Conservation (phyloP, 2,113 vertebrate genomes). For the Dipodomys merriami region DNA sequence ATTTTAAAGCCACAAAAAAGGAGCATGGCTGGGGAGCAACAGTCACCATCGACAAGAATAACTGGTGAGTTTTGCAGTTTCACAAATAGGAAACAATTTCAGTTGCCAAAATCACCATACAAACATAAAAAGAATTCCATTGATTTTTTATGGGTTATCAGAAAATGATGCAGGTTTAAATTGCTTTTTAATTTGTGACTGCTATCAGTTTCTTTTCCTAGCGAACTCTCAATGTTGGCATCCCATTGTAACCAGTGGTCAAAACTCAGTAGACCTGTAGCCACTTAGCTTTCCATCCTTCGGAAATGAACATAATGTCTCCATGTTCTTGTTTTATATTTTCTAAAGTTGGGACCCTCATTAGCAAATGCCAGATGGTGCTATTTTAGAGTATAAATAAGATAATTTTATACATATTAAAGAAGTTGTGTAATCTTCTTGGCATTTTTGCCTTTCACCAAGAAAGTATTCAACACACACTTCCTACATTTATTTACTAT, state of each 20-base stretch:
- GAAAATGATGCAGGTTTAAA: background rate
- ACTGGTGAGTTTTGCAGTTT: background rate
- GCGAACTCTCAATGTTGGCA: background rate
- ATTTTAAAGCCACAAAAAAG: background rate
- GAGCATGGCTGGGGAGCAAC: background rate
- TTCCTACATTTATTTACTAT: background rate
- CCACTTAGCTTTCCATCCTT: background rate
- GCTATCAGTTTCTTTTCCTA: background rate
- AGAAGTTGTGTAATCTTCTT: background rate
- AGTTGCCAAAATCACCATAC: background rate
- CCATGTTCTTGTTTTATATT: background rate
- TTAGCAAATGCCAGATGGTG: background rate
- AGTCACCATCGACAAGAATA: background rate
- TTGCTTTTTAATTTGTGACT: background rate
- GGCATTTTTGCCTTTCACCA: background rate
- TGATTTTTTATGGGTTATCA: background rate
- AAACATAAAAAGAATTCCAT: background rate
- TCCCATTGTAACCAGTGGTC: background rate
- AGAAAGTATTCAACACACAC: background rate
- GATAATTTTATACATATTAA: background rate
- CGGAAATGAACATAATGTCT: background rate
- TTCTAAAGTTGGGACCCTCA: background rate
- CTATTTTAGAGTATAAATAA: constrained; percentile 1
- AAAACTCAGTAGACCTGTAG: background rate
- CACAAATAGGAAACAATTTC: background rate